A percentile compares a stretch with the other conserved stretches of the same genome.
Conservation (phyloP, 2,797 vertebrate species). For the Hyperoplus immaculatus region DNA sequence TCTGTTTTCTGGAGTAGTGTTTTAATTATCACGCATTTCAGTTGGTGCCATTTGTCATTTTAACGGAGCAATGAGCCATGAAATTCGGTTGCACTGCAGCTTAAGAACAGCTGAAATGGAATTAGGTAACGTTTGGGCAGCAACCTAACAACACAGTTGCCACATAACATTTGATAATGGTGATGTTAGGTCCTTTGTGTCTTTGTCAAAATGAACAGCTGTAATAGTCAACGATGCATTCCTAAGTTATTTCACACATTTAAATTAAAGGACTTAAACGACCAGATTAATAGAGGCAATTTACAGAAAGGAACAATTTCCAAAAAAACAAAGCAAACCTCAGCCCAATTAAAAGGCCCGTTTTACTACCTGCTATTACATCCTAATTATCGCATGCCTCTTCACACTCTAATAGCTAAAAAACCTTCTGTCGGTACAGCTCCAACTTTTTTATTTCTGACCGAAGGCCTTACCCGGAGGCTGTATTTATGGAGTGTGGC, state of each 20-base stretch:
- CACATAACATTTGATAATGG: conserved; percentile 13
- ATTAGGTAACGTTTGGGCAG: conserved; percentile 22
- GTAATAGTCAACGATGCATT: neutral
- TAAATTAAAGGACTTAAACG: conserved; percentile 2
- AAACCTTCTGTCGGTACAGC: neutral
- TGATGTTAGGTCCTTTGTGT: neutral
- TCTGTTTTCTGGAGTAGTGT: conserved; percentile 40
- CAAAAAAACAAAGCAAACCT: conserved; percentile 14
- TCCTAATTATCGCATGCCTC: conserved; percentile 6
- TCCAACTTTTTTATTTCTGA: conserved; percentile 19
- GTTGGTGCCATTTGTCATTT: conserved; percentile 60
- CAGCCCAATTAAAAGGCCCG: neutral
- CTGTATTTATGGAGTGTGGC: neutral
- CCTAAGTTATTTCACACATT: conserved; percentile 4
- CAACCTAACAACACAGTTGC: conserved; percentile 19
- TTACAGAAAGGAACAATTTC: neutral
- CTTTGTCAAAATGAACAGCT: conserved; percentile 38
- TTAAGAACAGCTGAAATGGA: conserved; percentile 46
- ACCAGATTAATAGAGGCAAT: conserved; percentile 20
- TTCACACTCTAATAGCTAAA: conserved; percentile 9
- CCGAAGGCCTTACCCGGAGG: conserved; percentile 2
- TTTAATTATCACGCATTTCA: conserved; percentile 33
- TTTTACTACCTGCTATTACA: conserved; percentile 12
- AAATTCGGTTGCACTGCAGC: conserved; percentile 42
- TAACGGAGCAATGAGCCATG: conserved; percentile 53